Evolutionary conservation across 2,797 vertebrate species (phyloP), one percentile per base, ranked within the genome.

Genomic region (Cetoscarus ocellatus): DNA sequence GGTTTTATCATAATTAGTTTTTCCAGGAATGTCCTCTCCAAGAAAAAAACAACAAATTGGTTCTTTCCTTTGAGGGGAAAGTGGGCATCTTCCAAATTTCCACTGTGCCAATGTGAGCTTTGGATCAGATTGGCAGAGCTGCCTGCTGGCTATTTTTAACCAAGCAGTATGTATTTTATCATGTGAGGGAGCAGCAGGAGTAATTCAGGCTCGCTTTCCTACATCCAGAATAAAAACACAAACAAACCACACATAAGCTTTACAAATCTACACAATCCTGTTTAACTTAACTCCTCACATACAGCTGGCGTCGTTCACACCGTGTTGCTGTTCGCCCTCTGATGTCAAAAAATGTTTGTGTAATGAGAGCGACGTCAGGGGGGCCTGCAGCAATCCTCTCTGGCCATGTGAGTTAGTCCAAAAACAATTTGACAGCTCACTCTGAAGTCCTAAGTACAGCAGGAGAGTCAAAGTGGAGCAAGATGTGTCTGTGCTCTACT

Each of bases 401-500:
- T 42, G 62, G 77, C 72, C 27, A 48, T 80, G 57, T 63, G 74
- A 84, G 59, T 63, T 75, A 79, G 77, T 89, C 79, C 67, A 57
- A 74, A 71, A 87, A 65, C 61, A 74, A 80, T 86, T 67, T 86
- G 73, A 87, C 84, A 78, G 74, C 67, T 75, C 50, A 0, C 70
- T 65, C 69, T 10, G 18, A 79, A 75, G 79, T 73, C 36, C 73
- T 68, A 62, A 71, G 63, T 17, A 69, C 42, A 5, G 52, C 72
- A 43, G 73, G 55, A 61, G 17, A 19, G 59, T 61, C 62, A 48
- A 54, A 83, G 78, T 52, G 3, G 0, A 78, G 63, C 42, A 17
- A 73, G 69, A 60, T 3, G 43, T 18, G 58, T 77, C 55, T 73
- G 56, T 77, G 61, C 67, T 82, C 44, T 1, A 43, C 54, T 52